Percentiles rank a stretch among this genome's conserved stretches.
Evolutionary conservation across 2,113 vertebrate genomes (phyloP).

Genomic region (Pelecanoides urinatrix): DNA sequence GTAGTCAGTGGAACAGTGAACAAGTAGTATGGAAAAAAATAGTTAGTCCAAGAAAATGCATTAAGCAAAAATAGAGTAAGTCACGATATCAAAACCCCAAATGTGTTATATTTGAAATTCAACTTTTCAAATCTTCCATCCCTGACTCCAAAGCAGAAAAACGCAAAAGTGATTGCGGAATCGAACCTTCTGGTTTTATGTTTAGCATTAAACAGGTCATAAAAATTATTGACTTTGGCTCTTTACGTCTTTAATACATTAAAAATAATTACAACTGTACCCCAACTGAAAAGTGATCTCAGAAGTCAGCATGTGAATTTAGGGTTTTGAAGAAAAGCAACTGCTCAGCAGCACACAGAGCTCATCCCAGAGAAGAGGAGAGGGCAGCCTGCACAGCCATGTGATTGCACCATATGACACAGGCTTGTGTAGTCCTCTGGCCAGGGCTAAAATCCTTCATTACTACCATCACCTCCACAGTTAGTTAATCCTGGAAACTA

Average conservation of each 20-base stretch:
- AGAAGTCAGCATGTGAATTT: neutral
- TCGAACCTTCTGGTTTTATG: neutral
- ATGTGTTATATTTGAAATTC: neutral
- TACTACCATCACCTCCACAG: neutral
- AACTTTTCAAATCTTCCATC: neutral
- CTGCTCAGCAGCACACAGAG: neutral
- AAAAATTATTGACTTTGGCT: constrained; percentile 56
- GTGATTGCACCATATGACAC: neutral
- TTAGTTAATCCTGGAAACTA: neutral
- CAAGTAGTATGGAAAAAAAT: neutral
- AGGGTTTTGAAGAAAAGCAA: neutral
- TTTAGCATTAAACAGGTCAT: constrained; percentile 46
- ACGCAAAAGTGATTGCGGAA: neutral
- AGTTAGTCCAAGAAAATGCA: neutral
- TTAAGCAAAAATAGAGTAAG: neutral
- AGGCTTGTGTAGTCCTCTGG: neutral
- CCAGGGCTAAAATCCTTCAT: neutral
- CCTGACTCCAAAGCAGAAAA: neutral
- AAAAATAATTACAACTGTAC: constrained; percentile 32
- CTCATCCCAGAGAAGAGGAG: neutral
- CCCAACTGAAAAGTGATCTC: neutral
- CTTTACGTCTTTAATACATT: neutral
- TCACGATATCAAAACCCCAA: neutral
- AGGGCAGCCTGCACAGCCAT: neutral
- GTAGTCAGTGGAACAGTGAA: neutral